Evolutionary conservation across 2,113 vertebrate species (phyloP).

Genomic region (Halichoerus grypus): DNA sequence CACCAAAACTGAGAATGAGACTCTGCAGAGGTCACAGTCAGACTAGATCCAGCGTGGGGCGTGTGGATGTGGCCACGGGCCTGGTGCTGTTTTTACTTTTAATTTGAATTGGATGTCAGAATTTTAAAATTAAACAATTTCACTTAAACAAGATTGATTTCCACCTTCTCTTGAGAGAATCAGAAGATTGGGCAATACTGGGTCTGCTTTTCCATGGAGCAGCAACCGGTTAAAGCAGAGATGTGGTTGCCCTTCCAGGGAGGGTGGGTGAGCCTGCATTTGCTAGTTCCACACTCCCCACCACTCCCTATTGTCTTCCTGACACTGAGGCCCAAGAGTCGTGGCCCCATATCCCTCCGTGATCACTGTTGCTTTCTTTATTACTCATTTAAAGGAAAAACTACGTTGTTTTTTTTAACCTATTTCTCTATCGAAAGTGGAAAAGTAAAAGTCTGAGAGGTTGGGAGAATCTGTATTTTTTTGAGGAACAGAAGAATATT

Average conservation of each 20-base stretch:
- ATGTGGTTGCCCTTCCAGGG: not conserved
- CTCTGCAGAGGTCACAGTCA: not conserved
- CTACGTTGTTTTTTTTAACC: not conserved
- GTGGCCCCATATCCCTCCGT: fast-evolving
- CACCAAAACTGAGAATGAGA: not conserved
- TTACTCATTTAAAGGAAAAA: not conserved
- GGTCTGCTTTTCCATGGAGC: not conserved
- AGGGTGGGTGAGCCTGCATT: not conserved
- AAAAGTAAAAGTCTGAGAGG: not conserved
- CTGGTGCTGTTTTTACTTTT: not conserved
- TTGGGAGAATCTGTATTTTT: not conserved
- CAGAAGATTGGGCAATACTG: not conserved
- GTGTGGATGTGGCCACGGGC: not conserved
- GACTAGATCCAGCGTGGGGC: not conserved
- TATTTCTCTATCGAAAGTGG: not conserved
- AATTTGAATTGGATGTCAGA: not conserved
- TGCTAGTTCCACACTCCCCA: not conserved
- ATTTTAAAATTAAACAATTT: not conserved
- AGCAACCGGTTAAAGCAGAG: not conserved
- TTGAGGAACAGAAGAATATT: not conserved
- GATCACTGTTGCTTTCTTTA: not conserved
- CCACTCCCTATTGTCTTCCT: not conserved
- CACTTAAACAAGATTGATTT: not conserved
- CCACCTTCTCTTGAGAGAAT: not conserved
- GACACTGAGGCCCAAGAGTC: not conserved